Percentiles rank a stretch among this genome's conserved stretches.
Evolutionary conservation across 2,113 vertebrate species (phyloP).

Genomic region (Hyla sarda): DNA sequence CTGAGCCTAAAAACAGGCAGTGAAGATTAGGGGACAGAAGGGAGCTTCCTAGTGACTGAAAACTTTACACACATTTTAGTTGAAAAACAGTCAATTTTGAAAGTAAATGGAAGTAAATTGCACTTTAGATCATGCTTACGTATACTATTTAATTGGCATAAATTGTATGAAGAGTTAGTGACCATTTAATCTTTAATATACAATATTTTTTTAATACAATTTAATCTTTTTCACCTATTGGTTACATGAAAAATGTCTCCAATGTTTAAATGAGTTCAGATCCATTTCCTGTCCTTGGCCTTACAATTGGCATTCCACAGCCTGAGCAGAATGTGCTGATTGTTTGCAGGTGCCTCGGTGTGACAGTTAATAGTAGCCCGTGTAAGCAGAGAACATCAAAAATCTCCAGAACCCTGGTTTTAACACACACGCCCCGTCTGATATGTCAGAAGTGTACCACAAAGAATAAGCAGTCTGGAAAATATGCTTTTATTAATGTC

Average conservation of each 20-base stretch:
- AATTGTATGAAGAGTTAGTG: too few relatives aligned
- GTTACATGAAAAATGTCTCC: not conserved
- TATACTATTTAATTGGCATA: too few relatives aligned
- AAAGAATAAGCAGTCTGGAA: conserved; percentile 11
- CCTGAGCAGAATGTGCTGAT: conserved; percentile 17
- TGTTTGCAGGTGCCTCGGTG: conserved; percentile 4
- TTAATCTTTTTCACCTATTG: not conserved
- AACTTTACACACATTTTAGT: too few relatives aligned
- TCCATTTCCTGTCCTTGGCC: not conserved
- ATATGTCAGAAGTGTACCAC: conserved; percentile 26
- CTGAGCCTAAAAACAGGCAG: too few relatives aligned
- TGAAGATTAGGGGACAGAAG: too few relatives aligned
- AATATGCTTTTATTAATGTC: conserved; percentile 39
- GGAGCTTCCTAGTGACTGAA: too few relatives aligned
- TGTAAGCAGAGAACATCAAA: not conserved
- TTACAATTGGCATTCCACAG: conserved; percentile 16
- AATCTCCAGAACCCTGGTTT: not conserved
- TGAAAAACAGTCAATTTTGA: too few relatives aligned
- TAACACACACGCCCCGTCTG: conserved; percentile 10
- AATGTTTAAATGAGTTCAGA: not conserved
- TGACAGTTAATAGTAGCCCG: not conserved
- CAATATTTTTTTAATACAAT: not conserved
- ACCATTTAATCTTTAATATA: not conserved
- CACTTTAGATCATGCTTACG: too few relatives aligned
- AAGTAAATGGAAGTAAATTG: too few relatives aligned